Percentiles rank a stretch among this genome's conserved stretches.
Evolutionary conservation across 2,888 invertebrate genomes (phyloP).

Genomic region (Pterostichus madidus): DNA sequence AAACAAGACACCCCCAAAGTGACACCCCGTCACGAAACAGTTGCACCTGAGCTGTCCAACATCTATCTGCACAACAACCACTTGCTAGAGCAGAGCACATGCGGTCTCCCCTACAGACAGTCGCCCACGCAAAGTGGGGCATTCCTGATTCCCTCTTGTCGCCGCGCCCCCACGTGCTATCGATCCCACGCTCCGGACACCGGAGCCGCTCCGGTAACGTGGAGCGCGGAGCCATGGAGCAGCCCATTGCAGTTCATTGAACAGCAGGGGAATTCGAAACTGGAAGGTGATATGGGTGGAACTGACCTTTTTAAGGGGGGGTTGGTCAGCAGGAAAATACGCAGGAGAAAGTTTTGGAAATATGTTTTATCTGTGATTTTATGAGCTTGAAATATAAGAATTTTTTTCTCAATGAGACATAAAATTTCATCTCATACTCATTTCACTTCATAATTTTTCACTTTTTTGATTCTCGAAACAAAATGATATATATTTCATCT

Average conservation of each 20-base stretch:
- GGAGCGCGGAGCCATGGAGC: conserved; percentile 58
- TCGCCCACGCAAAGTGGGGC: conserved; percentile 75
- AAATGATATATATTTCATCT: too few relatives aligned
- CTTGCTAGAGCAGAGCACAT: conserved; percentile 69
- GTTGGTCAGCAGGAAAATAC: too few relatives aligned
- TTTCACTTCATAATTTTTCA: too few relatives aligned
- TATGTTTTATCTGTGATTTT: too few relatives aligned
- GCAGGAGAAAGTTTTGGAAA: too few relatives aligned
- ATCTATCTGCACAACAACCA: conserved; percentile 22
- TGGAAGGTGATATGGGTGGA: neutral
- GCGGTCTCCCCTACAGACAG: conserved; percentile 73
- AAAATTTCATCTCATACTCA: too few relatives aligned
- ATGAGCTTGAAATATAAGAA: too few relatives aligned
- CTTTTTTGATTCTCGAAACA: too few relatives aligned
- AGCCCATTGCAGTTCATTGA: conserved; percentile 73
- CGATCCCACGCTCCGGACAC: conserved; percentile 68
- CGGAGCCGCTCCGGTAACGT: conserved; percentile 2
- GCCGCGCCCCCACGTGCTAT: conserved; percentile 69
- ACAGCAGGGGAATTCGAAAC: conserved; percentile 70
- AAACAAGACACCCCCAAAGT: neutral
- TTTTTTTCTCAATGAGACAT: too few relatives aligned
- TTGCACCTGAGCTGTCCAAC: conserved; percentile 7
- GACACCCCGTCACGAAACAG: conserved; percentile 2
- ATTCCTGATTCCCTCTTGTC: conserved; percentile 72
- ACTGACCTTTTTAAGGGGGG: neutral